Evolutionary conservation across 2,797 vertebrate genomes (phyloP), one percentile per base, ranked within the genome.

Genomic region (Salarias fasciatus): DNA sequence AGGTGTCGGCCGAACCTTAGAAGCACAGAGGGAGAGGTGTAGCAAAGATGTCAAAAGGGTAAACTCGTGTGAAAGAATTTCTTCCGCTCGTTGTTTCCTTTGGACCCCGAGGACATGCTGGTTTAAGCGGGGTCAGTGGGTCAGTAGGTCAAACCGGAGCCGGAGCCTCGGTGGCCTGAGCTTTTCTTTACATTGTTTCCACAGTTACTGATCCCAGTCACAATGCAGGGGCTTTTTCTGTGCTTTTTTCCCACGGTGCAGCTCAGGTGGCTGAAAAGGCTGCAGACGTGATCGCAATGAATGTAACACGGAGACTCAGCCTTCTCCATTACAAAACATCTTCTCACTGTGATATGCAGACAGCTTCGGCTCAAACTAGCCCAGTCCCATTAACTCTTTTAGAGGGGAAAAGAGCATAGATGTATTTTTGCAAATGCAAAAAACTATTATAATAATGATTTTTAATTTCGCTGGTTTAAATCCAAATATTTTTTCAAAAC

Each of bases 1-100:
- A 95, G 96, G 77, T 95, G 94, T n/a, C 97, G 97, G 78, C 97
- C 97, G 67, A 96, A 93, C 97, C 97, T 99, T 80, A 2, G 69
- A 67, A 5, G 69, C 44, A 9, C 58, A 75, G 35, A 55, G 35
- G 54, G 37, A 37, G 51, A 57, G 53, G 54, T 0, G 13, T 3
- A 37, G 47, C 38, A 57, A 4, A 58, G 54, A 24, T 11, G 36
- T 46, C 63, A 44, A 11, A 42, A 52, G 15, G 24, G 3, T 0
- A 35, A 35, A 35, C 18, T 24, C 41, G 46, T 18, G 50, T 50
- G 53, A 70, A 73, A 71, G 45, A 42, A 45, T 4, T 35, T 24
- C 10, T 31, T 48, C 33, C 29, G 1, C 24, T 14, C 68, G 72
- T 73, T 66, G 66, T 75, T 75, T 63, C 37, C 48, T 14, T 40